Evolutionary conservation across 2,797 vertebrate species (phyloP), one percentile per base, ranked within the genome.

Genomic region (Tragelaphus oryx): DNA sequence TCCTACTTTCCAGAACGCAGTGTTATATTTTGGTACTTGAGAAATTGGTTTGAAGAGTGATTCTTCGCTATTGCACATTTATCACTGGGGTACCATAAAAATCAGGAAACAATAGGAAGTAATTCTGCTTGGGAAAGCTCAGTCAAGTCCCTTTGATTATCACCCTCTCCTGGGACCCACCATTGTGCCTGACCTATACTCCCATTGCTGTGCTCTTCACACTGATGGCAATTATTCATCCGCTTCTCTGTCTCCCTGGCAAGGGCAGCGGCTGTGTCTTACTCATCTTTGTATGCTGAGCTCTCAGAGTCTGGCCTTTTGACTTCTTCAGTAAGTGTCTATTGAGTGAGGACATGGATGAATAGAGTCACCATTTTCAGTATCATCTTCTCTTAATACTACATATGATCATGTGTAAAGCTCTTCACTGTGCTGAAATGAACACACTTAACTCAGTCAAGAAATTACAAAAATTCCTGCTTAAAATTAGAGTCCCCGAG

Each of bases 11-110:
- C 22, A 46, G 84, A 93, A 80, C 0, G 5, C 46, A 14, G 18
- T 41, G 46, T 55, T 93, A 17, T 79, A 89, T 85, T 95, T 89
- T 80, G 62, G 57, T 94, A n/a, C 59, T 62, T 85, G 52, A 93
- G 41, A 96, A 78, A 91, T 24, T 48, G 75, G 33, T 80, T 78
- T 65, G 93, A 94, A 90, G 59, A 94, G 75, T 65, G 89, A 94
- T 62, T 78, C 93, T 95, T 48, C 28, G 62, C 44, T 60, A 6
- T 59, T 55, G 46, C 41, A 83, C 82, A 95, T 91, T 94, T 95
- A 89, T 95, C 89, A 89, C 14, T 46, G 52, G 62, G 59, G 44
- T 33, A 48, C 74, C 83, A 20, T 60, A 91, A 95, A 94, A 91
- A 82, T 50, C 78, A 92, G 75, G 46, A 59, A 85, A 75, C 20